A percentile compares a stretch with the other conserved stretches of the same genome.
These are phyloP conservation scores for Pogonocichla stellata DNA, from an alignment of 2,113 vertebrate genomes.

Conservation along the genomic window DNA sequence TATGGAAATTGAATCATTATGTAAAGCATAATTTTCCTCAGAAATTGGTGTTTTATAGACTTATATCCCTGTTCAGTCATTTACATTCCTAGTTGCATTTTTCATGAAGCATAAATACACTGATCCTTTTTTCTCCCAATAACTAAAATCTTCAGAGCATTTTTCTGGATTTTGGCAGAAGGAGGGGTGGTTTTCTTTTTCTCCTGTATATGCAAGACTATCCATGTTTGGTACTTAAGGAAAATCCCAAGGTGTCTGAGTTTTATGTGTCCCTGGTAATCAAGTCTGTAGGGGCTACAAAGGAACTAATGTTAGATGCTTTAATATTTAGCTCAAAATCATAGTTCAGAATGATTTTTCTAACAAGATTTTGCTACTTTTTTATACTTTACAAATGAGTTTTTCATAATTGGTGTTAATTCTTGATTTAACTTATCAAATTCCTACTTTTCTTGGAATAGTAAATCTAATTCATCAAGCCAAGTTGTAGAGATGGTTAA, in stretches of 20 bases:
- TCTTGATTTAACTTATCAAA: not conserved
- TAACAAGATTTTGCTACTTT: not conserved
- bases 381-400: not conserved
- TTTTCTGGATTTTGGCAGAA: not conserved
- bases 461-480: not conserved
- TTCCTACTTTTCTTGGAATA: not conserved
- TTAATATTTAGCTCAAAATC: not conserved
- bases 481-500: not conserved
- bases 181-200: not conserved
- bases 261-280: not conserved
- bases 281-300: not conserved
- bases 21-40: slow-evolving; percentile 29
- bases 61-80: slow-evolving; percentile 18
- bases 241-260: not conserved
- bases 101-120: not conserved
- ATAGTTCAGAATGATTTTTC: not conserved
- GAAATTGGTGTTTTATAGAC: slow-evolving; percentile 16
- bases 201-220: not conserved
- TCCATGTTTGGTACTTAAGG: not conserved
- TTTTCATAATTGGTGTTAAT: not conserved
- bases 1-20: slow-evolving; percentile 32
- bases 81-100: slow-evolving; percentile 1
- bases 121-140: not conserved
- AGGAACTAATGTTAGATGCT: not conserved
- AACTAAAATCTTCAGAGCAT: not conserved